phyloP scores from a whole-genome alignment of 2,113 vertebrate species.

The Heterotilapia buettikoferi region DNA sequence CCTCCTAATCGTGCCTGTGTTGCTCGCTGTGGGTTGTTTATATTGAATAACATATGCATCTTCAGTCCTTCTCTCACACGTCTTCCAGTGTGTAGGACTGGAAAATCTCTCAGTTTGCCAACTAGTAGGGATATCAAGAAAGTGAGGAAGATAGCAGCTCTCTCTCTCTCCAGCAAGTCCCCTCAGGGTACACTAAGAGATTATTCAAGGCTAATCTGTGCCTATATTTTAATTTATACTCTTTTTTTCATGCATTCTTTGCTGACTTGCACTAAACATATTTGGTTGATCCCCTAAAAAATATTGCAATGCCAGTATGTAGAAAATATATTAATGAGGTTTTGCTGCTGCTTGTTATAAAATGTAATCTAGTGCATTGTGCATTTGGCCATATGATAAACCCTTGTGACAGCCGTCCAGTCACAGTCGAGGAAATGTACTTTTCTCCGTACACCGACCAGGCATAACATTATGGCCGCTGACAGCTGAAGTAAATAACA shows the following conservation, averaged over 20 bases:
- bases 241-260: background rate
- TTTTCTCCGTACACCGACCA: background rate
- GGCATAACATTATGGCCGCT: background rate
- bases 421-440: accelerated
- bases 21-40: background rate
- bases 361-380: background rate
- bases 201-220: background rate
- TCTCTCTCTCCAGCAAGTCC: background rate
- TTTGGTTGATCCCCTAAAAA: background rate
- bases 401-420: background rate
- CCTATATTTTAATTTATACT: background rate
- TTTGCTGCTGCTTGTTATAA: background rate
- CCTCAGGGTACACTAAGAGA: background rate
- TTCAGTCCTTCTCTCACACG: background rate
- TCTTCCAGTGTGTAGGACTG: background rate
- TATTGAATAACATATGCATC: background rate
- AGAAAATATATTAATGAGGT: background rate
- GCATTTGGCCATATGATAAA: background rate
- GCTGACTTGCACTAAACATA: background rate
- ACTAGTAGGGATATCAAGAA: background rate
- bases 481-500: background rate
- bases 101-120: background rate
- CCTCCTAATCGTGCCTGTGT: background rate
- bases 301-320: background rate
- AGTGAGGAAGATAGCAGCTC: background rate